Conservation (phyloP, 2,888 invertebrate genomes). For the Dioctria rufipes region DNA sequence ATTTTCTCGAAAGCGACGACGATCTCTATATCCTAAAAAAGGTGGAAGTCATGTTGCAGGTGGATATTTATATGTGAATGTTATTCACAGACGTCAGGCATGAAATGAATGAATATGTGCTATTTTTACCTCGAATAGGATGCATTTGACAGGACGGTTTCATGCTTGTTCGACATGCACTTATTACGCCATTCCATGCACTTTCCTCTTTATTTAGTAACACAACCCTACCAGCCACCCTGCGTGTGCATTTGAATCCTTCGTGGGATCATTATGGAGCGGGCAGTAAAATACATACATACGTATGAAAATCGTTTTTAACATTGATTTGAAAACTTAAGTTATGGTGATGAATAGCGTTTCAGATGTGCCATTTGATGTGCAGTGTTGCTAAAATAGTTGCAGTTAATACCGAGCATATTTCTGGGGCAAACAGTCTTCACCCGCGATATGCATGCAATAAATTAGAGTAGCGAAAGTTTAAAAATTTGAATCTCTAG, state of each 20-base stretch:
- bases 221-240: too few relatives aligned
- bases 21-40: neutral
- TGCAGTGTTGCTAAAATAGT: neutral
- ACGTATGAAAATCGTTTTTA: slow-evolving; percentile 30
- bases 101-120: neutral
- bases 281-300: neutral
- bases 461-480: slow-evolving; percentile 42
- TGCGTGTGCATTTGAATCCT: neutral
- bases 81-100: neutral
- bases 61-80: neutral
- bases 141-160: neutral
- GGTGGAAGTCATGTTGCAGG: neutral
- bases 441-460: neutral
- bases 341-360: slow-evolving; percentile 35
- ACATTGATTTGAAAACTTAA: slow-evolving; percentile 35
- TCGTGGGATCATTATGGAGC: neutral
- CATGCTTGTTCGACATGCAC: neutral
- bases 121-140: neutral
- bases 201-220: neutral
- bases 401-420: neutral
- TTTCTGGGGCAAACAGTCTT: slow-evolving; percentile 19
- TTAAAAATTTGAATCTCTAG: neutral
- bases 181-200: slow-evolving; percentile 33
- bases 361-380: neutral
- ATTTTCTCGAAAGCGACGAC: neutral